Conservation (phyloP, 2,888 invertebrate genomes). For the Megastigmus dorsalis region DNA sequence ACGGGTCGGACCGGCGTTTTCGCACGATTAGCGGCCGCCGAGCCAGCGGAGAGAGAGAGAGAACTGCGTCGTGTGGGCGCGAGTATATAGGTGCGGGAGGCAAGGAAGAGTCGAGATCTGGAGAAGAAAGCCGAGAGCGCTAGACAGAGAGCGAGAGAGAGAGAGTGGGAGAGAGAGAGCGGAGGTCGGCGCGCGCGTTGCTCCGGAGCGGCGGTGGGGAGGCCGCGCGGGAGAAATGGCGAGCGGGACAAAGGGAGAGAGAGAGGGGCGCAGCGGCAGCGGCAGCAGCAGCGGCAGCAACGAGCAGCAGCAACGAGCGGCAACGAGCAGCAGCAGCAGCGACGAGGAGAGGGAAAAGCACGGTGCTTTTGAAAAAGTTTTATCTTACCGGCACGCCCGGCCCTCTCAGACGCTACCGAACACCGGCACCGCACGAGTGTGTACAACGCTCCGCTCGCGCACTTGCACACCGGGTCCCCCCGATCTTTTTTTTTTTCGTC, state of each 20-base stretch:
- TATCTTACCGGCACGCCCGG: constrained; percentile 71
- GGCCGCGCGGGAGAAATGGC: constrained; percentile 30
- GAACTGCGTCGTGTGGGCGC: not conserved
- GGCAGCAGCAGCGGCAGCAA: not conserved
- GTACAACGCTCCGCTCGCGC: constrained; percentile 55
- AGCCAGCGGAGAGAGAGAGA: too few relatives aligned
- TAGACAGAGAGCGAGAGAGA: not conserved
- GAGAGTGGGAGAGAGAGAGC: constrained; percentile 1
- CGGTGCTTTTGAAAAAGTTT: constrained; percentile 72
- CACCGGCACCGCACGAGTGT: constrained; percentile 72
- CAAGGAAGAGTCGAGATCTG: not conserved
- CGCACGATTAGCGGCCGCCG: not conserved
- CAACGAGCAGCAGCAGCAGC: not conserved
- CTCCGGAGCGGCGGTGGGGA: not conserved
- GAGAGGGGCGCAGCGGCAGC: constrained; percentile 1
- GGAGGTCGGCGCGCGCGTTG: not conserved
- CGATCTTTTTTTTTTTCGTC: not conserved
- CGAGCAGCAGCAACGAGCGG: not conserved
- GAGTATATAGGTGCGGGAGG: too few relatives aligned
- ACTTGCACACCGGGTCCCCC: not conserved
- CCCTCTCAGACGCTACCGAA: constrained; percentile 71
- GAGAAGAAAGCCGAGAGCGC: not conserved
- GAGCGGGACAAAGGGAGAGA: constrained; percentile 41
- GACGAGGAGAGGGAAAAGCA: constrained; percentile 51
- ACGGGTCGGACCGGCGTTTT: not conserved